A percentile compares a stretch with the other conserved stretches of the same genome.
Conservation (phyloP, 2,888 invertebrate genomes). For the Strigamia maritima region DNA sequence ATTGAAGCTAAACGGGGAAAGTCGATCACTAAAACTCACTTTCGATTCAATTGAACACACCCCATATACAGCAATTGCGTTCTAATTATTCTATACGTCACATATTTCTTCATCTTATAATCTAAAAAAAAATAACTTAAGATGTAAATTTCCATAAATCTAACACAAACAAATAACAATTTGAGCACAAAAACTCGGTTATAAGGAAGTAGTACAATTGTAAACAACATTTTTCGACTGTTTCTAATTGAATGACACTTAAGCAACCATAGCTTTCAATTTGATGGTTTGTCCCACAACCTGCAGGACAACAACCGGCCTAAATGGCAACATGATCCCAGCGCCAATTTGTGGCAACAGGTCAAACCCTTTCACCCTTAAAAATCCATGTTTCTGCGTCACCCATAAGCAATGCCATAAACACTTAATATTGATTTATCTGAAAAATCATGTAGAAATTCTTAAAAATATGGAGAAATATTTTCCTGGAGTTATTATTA, state of each 20-base stretch:
- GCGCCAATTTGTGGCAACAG: neutral
- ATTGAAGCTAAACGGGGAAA: neutral
- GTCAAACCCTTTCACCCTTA: too few species aligned
- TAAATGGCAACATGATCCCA: neutral
- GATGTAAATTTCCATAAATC: neutral
- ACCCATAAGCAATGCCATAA: too few species aligned
- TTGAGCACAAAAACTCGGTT: neutral
- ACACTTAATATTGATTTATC: too few species aligned
- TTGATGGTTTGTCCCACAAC: neutral
- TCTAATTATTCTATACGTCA: neutral
- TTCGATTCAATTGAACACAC: neutral
- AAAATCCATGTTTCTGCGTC: too few species aligned
- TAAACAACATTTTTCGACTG: neutral
- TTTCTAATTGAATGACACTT: neutral
- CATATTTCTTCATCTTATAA: neutral
- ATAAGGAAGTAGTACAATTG: neutral
- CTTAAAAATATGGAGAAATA: too few species aligned
- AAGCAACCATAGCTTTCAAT: neutral
- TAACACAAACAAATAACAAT: neutral
- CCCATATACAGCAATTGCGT: neutral
- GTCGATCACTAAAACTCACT: conserved; percentile 2
- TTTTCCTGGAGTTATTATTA: too few species aligned
- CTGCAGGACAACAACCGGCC: neutral
- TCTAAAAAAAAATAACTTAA: neutral
- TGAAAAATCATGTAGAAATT: too few species aligned